Evolutionary conservation across 1,140 invertebrate species (phyloP).

Genomic region (Scaptomyza graminum): DNA sequence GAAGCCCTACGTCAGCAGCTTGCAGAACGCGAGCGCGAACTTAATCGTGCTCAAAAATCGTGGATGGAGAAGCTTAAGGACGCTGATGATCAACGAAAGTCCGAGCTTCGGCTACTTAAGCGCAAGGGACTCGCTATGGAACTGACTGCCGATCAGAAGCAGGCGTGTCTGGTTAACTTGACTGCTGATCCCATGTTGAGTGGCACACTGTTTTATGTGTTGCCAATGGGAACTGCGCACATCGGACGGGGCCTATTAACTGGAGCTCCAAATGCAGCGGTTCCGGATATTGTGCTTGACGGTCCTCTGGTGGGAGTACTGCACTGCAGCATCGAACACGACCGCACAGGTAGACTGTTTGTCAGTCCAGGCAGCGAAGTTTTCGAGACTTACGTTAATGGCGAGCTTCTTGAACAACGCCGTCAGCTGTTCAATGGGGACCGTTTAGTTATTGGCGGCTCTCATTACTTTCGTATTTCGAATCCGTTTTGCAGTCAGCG

Average conservation of each 20-base stretch:
- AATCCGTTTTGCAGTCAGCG: conserved; percentile 83
- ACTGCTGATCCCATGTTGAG: conserved; percentile 89
- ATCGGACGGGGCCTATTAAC: conserved; percentile 83
- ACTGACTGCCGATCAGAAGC: conserved; percentile 80
- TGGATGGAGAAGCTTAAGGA: conserved; percentile 86
- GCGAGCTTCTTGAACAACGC: conserved; percentile 85
- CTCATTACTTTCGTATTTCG: conserved; percentile 87
- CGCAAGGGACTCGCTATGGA: conserved; percentile 85
- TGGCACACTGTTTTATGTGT: conserved; percentile 88
- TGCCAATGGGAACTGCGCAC: conserved; percentile 85
- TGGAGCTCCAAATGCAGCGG: conserved; percentile 25
- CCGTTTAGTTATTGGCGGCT: conserved; percentile 88
- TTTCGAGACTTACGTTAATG: conserved; percentile 88
- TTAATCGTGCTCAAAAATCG: conserved; percentile 85
- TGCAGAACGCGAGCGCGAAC: conserved; percentile 86
- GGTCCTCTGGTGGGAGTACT: conserved; percentile 87
- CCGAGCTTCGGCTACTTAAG: conserved; percentile 85
- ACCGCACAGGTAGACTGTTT: conserved; percentile 83
- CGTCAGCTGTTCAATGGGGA: conserved; percentile 86
- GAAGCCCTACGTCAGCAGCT: conserved; percentile 86
- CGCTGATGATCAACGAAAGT: conserved; percentile 86
- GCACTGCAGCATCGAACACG: conserved; percentile 85
- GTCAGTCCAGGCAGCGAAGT: conserved; percentile 84
- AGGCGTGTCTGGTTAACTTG: conserved; percentile 87
- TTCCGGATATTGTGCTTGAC: conserved; percentile 86